Base-by-base conservation (phyloP, 1,140 invertebrate species). In the Monomorium pharaonis region DNA sequence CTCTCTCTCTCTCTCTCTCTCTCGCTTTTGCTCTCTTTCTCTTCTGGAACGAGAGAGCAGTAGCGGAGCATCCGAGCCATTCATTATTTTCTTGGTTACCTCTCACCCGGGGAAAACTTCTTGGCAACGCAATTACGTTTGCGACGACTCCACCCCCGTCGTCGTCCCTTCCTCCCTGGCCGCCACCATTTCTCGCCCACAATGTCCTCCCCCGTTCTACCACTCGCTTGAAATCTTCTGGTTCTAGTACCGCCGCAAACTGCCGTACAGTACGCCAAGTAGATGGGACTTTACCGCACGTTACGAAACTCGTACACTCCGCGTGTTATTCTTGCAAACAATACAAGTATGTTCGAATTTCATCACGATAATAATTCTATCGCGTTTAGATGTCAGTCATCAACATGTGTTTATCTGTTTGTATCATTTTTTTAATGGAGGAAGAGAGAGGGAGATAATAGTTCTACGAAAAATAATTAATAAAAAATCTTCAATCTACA, bases 51-150 rank as follows among this genome's bases (percentile, higher is more conserved):
- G 60, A 60, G 58, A 74, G 37, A 67, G 88, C 74, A 69, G 75
- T 78, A 83, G 60, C 75, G 86, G 86, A 92, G 89, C 88, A 92
- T 87, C 88, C 63, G 72, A 80, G 85, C 89, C 89, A 92, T 93
- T 95, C 94, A 95, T 95, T 95, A 95, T 94, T 95, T 95, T 94
- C 94, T 94, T 94, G 93, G 94, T 94, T 94, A 94, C 93, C 94
- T 94, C 93, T 93, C 92, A 91, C 91, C 93, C 92, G 78, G 93
- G 89, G 91, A 95, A 95, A 95, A 95, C 93, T 94, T 95, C 93
- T 94, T 91, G 91, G 94, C 93, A 95, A 94, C 94, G 94, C 94
- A 95, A 95, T 95, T 95, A 95, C 93, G 92, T 90, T 87, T 85
- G 70, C 88, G 49, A 69, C 81, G 51, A 65, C 54, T 60, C 76